Evolutionary conservation across 2,797 vertebrate species (phyloP).

Genomic region (Etheostoma perlongum): DNA sequence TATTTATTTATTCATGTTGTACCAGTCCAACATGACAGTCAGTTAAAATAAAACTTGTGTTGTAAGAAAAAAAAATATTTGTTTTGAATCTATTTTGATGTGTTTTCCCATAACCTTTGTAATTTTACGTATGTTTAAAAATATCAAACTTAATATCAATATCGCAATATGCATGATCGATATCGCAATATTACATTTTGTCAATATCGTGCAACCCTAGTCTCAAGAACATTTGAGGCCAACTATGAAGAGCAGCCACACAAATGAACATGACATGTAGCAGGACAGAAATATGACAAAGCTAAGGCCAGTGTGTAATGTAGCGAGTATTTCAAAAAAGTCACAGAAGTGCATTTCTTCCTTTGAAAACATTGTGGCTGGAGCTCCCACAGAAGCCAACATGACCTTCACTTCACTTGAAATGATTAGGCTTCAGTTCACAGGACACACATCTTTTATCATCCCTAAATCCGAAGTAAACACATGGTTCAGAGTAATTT

Average conservation of each 20-base stretch:
- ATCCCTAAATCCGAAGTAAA: constrained; percentile 67
- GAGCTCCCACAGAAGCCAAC: constrained; percentile 48
- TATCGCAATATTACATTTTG: too few relatives aligned
- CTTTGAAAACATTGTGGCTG: constrained; percentile 28
- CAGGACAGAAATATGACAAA: background rate
- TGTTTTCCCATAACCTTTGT: too few relatives aligned
- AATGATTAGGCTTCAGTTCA: constrained; percentile 67
- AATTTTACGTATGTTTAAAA: too few relatives aligned
- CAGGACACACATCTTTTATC: constrained; percentile 65
- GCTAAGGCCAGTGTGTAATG: background rate
- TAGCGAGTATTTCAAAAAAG: background rate
- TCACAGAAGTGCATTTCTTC: background rate
- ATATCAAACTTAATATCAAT: too few relatives aligned
- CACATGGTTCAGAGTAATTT: constrained; percentile 63
- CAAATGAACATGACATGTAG: background rate
- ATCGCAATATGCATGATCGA: too few relatives aligned
- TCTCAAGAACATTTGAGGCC: background rate
- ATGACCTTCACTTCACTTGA: constrained; percentile 73
- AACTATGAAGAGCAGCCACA: background rate
- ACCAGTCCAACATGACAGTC: too few relatives aligned
- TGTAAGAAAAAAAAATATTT: too few relatives aligned
- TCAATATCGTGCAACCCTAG: too few relatives aligned
- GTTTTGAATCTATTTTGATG: too few relatives aligned
- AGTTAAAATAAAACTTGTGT: too few relatives aligned
- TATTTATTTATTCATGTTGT: too few relatives aligned